Conservation (phyloP, 2,113 vertebrate species). For the Panthera uncia region DNA sequence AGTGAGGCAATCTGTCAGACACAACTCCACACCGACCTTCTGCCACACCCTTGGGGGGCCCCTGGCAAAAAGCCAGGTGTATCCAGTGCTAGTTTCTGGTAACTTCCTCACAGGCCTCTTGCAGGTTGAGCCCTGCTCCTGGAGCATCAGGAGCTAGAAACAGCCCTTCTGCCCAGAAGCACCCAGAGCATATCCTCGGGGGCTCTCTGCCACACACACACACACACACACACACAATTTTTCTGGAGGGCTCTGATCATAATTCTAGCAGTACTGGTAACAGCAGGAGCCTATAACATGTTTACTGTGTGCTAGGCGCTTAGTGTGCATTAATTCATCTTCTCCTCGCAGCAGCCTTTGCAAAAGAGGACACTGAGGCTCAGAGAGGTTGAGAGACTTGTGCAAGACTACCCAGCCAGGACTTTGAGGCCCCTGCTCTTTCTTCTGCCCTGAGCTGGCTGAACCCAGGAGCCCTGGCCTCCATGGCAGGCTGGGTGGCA, state of each 20-base stretch:
- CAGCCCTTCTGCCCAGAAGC: neutral
- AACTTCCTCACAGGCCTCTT: neutral
- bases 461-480: neutral
- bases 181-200: neutral
- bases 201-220: neutral
- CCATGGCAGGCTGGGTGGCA: neutral
- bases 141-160: neutral
- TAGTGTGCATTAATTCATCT: neutral
- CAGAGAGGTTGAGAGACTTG: neutral
- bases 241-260: neutral
- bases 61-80: neutral
- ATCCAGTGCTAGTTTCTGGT: neutral
- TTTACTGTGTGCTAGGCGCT: neutral
- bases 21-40: neutral
- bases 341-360: neutral
- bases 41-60: fast-evolving
- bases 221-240: neutral
- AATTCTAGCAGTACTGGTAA: neutral
- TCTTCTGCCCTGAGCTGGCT: neutral
- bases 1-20: fast-evolving
- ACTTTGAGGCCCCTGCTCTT: neutral
- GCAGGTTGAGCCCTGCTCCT: neutral
- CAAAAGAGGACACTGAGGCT: neutral
- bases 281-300: neutral
- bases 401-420: neutral